A percentile compares a stretch with the other conserved stretches of the same genome.
These are phyloP conservation scores for Crenuchus spilurus DNA, from an alignment of 2,797 vertebrate species.

Conservation along the genomic window DNA sequence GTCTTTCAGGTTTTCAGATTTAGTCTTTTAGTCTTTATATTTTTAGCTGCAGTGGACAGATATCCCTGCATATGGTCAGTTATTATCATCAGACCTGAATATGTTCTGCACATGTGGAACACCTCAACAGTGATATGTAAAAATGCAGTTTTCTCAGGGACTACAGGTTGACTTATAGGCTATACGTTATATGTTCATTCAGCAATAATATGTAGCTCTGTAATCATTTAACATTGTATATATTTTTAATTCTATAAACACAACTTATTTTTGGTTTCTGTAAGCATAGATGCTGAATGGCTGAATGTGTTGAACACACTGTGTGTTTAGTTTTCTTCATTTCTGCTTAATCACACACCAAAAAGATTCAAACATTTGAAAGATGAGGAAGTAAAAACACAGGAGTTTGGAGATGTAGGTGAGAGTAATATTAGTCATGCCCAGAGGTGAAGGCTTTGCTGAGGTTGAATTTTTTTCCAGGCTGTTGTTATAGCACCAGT, in stretches of 20 bases:
- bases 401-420: constrained; percentile 5
- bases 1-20: too few species aligned
- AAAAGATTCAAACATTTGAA: constrained; percentile 8
- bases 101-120: too few species aligned
- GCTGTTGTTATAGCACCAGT: constrained; percentile 41
- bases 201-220: too few species aligned
- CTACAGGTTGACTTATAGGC: neutral
- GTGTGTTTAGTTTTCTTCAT: neutral
- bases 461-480: constrained; percentile 22
- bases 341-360: constrained; percentile 3
- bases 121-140: too few species aligned
- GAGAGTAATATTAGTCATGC: constrained; percentile 36
- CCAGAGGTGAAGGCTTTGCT: constrained; percentile 29
- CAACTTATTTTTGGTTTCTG: neutral
- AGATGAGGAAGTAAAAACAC: constrained; percentile 14
- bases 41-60: too few species aligned
- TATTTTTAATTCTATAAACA: neutral
- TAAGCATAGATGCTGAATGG: neutral
- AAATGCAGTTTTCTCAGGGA: too few species aligned
- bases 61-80: too few species aligned
- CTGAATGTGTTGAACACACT: neutral
- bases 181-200: too few species aligned
- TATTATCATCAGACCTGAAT: too few species aligned
- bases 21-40: too few species aligned
- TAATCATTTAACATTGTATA: neutral